Evolutionary conservation across 1,140 invertebrate genomes (phyloP).

Genomic region (Apis cerana): DNA sequence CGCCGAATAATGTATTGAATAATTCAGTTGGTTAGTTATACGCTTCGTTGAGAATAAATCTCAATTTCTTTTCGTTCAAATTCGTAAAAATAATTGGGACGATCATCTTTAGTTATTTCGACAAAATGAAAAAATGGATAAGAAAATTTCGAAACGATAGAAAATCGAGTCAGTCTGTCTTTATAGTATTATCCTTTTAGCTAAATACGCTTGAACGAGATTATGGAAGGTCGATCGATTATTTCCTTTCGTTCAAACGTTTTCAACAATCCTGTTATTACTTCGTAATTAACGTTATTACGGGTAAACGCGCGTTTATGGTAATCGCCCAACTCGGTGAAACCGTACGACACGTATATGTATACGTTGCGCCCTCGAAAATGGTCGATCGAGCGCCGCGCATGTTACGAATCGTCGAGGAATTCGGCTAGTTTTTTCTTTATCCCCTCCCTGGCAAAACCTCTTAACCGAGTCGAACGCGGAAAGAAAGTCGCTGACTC

Average conservation of each 20-base stretch:
- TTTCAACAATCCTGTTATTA: constrained; percentile 8
- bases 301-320: background rate
- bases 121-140: no score
- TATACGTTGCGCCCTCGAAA: background rate
- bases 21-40: constrained; percentile 1
- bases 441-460: background rate
- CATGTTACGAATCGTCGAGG: background rate
- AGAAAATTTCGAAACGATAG: no score
- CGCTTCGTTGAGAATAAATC: no score
- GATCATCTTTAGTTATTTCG: no score
- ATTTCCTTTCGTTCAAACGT: background rate
- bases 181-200: no score
- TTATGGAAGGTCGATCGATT: background rate
- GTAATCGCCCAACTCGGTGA: background rate
- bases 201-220: background rate
- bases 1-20: background rate
- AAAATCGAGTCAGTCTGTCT: background rate
- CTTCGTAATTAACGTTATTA: constrained; percentile 19
- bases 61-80: no score
- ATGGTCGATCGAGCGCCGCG: no score
- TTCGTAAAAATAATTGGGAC: no score
- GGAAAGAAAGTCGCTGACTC: constrained; percentile 34
- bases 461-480: constrained; percentile 9
- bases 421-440: background rate
- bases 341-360: background rate